Percentiles rank a stretch among this genome's conserved stretches.
phyloP scores from a whole-genome alignment of 2,113 vertebrate genomes.

The Picathartes gymnocephalus region DNA sequence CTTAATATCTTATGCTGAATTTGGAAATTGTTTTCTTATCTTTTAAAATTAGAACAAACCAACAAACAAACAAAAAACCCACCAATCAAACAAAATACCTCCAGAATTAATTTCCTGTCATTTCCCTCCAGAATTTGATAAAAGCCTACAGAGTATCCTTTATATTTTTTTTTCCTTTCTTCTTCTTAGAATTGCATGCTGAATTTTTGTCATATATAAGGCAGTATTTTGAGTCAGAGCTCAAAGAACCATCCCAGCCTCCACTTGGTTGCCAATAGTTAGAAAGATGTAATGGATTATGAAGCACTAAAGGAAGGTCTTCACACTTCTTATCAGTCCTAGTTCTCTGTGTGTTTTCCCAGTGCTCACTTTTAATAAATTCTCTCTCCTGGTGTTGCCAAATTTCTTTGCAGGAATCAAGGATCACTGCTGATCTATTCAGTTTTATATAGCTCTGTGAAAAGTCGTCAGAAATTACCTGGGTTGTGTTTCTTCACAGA shows the following conservation, averaged over 20 bases:
- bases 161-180: background rate
- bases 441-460: background rate
- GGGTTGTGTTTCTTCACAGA: background rate
- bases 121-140: background rate
- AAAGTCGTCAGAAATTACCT: background rate
- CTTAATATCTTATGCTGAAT: background rate
- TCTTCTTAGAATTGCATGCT: background rate
- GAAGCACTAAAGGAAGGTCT: background rate
- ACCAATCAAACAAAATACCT: too few relatives aligned
- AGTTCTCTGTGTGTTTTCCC: background rate
- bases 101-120: background rate
- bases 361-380: background rate
- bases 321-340: background rate
- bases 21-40: accelerated
- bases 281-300: background rate
- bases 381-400: background rate
- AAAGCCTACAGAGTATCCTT: accelerated
- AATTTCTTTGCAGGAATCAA: background rate
- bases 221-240: background rate
- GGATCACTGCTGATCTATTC: background rate
- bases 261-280: background rate
- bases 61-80: too few relatives aligned
- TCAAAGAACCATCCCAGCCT: background rate
- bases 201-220: background rate
- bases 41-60: background rate